Percentiles rank a stretch among this genome's conserved stretches.
Evolutionary conservation across 2,113 vertebrate genomes (phyloP).

Genomic region (Poeciliopsis occidentalis): DNA sequence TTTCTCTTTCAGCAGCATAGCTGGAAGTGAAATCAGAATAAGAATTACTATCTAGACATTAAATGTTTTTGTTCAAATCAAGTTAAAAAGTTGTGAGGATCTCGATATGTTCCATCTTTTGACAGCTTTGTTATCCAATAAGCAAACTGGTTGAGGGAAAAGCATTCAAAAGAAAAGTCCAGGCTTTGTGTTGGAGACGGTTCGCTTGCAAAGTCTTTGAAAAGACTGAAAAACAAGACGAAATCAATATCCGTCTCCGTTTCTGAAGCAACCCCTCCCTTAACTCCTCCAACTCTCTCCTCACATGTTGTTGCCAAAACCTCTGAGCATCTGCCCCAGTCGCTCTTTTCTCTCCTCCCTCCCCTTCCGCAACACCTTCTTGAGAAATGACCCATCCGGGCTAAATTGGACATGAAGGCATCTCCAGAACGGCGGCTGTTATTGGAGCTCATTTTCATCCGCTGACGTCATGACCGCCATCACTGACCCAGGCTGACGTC

Average conservation of each 20-base stretch:
- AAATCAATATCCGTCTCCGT: constrained; percentile 37
- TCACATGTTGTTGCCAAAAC: constrained; percentile 1
- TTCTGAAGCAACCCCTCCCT: neutral
- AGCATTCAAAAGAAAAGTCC: constrained; percentile 27
- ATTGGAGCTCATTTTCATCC: neutral
- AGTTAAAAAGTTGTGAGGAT: too few relatives aligned
- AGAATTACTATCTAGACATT: neutral
- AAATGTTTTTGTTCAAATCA: too few relatives aligned
- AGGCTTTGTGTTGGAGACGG: constrained; percentile 21
- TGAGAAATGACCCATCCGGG: neutral
- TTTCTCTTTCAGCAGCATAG: too few relatives aligned
- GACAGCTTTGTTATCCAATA: constrained; percentile 17
- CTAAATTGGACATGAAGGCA: constrained; percentile 31
- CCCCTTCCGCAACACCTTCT: neutral
- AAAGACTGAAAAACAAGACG: constrained; percentile 47
- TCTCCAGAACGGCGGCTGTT: neutral
- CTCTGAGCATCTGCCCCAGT: constrained; percentile 13
- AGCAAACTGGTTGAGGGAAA: neutral
- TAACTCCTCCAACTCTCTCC: neutral
- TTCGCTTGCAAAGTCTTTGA: constrained; percentile 43
- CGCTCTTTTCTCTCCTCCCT: neutral
- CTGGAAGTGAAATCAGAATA: neutral
- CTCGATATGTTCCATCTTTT: neutral
- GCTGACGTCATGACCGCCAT: constrained; percentile 28
- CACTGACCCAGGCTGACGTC: constrained; percentile 24